These are phyloP conservation scores for Synanthedon andrenaeformis DNA, from an alignment of 2,888 invertebrate genomes.

Conservation along the genomic window DNA sequence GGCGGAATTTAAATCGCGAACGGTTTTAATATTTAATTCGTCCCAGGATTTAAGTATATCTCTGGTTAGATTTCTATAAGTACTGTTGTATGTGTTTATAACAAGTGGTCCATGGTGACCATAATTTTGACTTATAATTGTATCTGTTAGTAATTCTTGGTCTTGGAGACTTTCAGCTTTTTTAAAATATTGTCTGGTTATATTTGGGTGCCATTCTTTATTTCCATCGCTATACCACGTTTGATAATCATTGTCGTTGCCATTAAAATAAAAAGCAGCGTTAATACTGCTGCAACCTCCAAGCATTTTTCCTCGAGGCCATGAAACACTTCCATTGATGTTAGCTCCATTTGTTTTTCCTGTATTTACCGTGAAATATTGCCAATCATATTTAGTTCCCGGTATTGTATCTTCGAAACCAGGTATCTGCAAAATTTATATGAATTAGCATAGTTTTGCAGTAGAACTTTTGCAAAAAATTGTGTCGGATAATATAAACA, in stretches of 20 bases:
- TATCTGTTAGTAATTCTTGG: constrained; percentile 15
- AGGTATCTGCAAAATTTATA: constrained; percentile 8
- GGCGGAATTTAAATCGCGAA: constrained; percentile 46
- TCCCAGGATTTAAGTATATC: constrained; percentile 40
- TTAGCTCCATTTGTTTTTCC: constrained; percentile 77
- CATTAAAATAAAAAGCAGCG: constrained; percentile 68
- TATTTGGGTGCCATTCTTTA: constrained; percentile 64
- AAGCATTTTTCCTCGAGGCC: constrained; percentile 74
- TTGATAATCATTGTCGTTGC: constrained; percentile 58
- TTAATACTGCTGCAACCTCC: constrained; percentile 71
- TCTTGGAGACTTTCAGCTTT: constrained; percentile 60
- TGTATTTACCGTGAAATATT: constrained; percentile 83
- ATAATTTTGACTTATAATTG: constrained; percentile 24
- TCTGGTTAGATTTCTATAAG: constrained; percentile 30
- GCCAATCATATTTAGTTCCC: constrained; percentile 77
- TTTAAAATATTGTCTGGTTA: constrained; percentile 55
- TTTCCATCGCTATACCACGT: constrained; percentile 67
- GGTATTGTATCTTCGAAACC: constrained; percentile 9
- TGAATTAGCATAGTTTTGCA: background rate
- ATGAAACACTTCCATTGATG: constrained; percentile 30
- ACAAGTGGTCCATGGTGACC: constrained; percentile 52
- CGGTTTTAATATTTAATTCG: constrained; percentile 46
- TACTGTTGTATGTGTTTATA: constrained; percentile 51
- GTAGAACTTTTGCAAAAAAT: no score
- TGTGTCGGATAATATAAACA: no score